A percentile compares a stretch with the other conserved stretches of the same genome.
Evolutionary conservation across 1,140 invertebrate genomes (phyloP).

Genomic region (Conus ventricosus): DNA sequence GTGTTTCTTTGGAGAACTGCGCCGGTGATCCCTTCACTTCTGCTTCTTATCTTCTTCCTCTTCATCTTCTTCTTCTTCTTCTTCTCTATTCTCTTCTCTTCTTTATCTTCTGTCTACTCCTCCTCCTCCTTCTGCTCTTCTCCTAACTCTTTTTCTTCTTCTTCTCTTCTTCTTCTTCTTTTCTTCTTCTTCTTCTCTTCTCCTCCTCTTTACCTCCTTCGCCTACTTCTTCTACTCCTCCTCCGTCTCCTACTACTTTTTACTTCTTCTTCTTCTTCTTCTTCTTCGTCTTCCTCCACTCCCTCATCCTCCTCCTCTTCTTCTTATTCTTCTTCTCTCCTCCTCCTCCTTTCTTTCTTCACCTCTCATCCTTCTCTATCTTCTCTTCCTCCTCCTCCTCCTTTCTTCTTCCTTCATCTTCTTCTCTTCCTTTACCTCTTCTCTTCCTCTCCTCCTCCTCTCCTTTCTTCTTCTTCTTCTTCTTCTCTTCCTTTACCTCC

Average conservation of each 20-base stretch:
- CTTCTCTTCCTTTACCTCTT: no score
- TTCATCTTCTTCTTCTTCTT: no score
- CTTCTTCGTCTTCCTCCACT: background rate
- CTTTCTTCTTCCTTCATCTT: background rate
- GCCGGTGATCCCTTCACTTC: no score
- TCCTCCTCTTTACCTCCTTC: background rate
- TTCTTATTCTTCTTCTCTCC: background rate
- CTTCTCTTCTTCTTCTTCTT: background rate
- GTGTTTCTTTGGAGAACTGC: no score
- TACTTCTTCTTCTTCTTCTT: background rate
- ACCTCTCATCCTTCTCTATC: background rate
- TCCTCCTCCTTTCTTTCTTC: background rate
- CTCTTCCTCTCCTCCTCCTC: background rate
- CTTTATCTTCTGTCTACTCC: no score
- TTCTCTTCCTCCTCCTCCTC: background rate
- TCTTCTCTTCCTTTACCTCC: background rate
- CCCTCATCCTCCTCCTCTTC: background rate
- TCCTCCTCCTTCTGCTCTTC: background rate
- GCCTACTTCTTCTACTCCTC: background rate
- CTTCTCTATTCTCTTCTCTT: no score
- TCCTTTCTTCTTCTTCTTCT: background rate
- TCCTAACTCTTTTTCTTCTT: background rate
- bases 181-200: background rate
- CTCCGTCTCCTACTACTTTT: background rate
- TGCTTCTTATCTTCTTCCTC: no score